A percentile compares a stretch with the other conserved stretches of the same genome.
These are phyloP conservation scores for Empis stercorea DNA, from an alignment of 2,888 invertebrate species.

Conservation along the genomic window DNA sequence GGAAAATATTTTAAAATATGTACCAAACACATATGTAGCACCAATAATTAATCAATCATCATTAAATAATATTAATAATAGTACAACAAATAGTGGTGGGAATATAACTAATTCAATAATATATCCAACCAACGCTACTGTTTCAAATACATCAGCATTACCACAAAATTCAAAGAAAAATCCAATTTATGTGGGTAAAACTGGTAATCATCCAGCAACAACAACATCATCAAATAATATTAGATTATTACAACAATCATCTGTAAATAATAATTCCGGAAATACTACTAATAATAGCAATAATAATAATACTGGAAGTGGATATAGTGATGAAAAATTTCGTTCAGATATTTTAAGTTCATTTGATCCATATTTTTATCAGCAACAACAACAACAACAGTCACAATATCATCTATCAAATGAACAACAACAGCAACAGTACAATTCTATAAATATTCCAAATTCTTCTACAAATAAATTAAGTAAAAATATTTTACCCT, in stretches of 20 bases:
- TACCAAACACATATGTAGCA: no score
- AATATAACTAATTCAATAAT: no score
- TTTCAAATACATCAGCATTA: no score
- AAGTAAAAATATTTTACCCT: neutral
- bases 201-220: neutral
- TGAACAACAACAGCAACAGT: neutral
- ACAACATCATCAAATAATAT: neutral
- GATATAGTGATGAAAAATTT: slow-evolving; percentile 8
- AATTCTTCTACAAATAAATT: neutral
- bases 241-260: neutral
- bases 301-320: slow-evolving; percentile 1
- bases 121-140: no score
- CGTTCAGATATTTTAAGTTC: slow-evolving; percentile 10
- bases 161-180: neutral
- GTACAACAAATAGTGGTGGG: no score
- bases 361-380: slow-evolving; percentile 12
- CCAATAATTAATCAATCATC: no score
- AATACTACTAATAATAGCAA: neutral
- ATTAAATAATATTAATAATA: no score
- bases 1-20: no score
- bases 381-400: neutral
- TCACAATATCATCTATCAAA: neutral
- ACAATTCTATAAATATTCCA: neutral
- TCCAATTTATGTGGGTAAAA: neutral
- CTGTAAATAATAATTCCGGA: neutral